Percentiles rank a stretch among this genome's conserved stretches.
These are phyloP conservation scores for Callyntrura sp. DNA, from an alignment of 2,888 invertebrate species.

Conservation along the genomic window DNA sequence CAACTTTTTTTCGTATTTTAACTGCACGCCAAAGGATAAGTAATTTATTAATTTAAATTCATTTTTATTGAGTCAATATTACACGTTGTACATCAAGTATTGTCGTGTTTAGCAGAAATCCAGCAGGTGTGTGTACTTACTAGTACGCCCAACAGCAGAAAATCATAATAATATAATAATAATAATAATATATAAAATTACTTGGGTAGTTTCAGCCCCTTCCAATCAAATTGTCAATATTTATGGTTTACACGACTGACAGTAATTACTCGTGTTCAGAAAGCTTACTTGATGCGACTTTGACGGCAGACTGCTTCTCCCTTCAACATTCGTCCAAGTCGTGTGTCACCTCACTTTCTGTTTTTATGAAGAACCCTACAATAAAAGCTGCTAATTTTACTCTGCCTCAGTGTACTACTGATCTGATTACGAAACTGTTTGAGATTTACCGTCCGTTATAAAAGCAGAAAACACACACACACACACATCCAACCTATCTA, in stretches of 20 bases:
- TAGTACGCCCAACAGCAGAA: not conserved
- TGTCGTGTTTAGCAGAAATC: too few species aligned
- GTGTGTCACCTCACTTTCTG: not conserved
- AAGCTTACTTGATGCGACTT: conserved; percentile 5
- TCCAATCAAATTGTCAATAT: conserved; percentile 7
- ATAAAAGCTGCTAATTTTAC: not conserved
- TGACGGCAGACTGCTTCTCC: conserved; percentile 31
- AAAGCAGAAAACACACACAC: not conserved
- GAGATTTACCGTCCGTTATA: conserved; percentile 6
- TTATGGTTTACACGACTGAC: conserved; percentile 35
- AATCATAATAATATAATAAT: not conserved
- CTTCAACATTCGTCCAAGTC: not conserved
- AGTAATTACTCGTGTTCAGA: conserved; percentile 16
- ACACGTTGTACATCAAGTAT: not conserved
- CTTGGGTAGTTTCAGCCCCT: not conserved
- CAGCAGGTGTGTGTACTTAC: not conserved
- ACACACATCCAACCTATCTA: too few species aligned
- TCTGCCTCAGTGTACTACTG: not conserved
- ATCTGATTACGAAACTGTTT: conserved; percentile 27
- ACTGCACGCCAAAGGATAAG: not conserved
- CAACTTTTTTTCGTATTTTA: conserved; percentile 8
- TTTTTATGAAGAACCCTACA: not conserved
- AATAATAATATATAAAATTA: not conserved
- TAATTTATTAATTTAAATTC: not conserved
- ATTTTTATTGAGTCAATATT: not conserved